Conservation (phyloP, 64 coral and sea anemone genomes). For the Montipora efflorescens region DNA sequence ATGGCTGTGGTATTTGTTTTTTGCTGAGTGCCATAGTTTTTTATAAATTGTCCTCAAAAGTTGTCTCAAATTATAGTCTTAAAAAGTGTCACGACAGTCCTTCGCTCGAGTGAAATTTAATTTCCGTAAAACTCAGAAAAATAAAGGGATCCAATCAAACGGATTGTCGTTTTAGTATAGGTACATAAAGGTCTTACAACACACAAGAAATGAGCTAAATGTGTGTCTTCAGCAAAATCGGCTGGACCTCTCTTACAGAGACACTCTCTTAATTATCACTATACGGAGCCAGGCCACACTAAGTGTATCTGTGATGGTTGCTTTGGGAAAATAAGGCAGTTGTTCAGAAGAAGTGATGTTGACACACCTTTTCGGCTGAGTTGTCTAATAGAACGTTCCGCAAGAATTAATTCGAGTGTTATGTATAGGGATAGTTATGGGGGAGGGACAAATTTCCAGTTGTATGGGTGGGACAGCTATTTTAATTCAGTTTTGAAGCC, state of each 20-base stretch:
- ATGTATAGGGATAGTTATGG: background rate
- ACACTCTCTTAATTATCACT: background rate
- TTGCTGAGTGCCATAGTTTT: constrained; percentile 25
- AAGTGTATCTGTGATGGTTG: constrained; percentile 9
- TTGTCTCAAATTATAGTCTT: background rate
- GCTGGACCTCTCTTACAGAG: too few species aligned
- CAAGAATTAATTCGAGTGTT: background rate
- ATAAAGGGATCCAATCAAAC: background rate
- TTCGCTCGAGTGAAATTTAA: background rate
- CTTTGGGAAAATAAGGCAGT: constrained; percentile 1
- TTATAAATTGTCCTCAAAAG: background rate
- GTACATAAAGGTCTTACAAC: too few species aligned
- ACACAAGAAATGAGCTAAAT: too few species aligned
- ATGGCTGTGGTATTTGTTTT: constrained; percentile 27
- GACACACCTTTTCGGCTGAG: background rate
- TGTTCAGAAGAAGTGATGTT: background rate
- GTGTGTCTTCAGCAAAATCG: too few species aligned
- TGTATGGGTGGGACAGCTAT: background rate
- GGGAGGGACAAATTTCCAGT: background rate
- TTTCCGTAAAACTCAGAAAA: background rate
- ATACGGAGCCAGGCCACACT: background rate
- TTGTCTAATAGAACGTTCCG: background rate
- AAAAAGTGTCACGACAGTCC: background rate
- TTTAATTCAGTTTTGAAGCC: background rate
- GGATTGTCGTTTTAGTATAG: background rate